Evolutionary conservation across 2,888 invertebrate genomes (phyloP), one percentile per base, ranked within the genome.

Genomic region (Leucophenga montana): DNA sequence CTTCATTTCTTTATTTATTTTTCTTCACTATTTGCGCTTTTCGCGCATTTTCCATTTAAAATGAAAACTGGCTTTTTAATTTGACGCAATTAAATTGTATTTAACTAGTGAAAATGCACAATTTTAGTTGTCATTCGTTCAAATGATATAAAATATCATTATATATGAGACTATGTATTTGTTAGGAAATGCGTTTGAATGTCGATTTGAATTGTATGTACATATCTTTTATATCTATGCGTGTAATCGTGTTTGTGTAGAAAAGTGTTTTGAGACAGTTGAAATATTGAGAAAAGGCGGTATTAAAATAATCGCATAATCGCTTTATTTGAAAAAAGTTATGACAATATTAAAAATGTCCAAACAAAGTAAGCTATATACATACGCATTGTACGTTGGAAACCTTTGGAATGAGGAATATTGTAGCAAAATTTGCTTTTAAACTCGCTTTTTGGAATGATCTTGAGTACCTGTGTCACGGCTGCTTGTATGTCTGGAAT

Each of bases 51-150:
- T 22, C 48, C 59, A 31, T 48, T 61, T 11, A 61, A 61, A 39
- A 33, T 27, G 14, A 64, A 64, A 27, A 57, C 46, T n/a, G n/a
- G 27, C 14, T 53, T 62, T 62, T 68, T 50, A 68, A 64, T 64
- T 68, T 54, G 44, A 56, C 68, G 62, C 64, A 68, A 64, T 68
- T 68, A 68, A 68, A 68, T 64, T 54, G 68, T 54, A 67, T 57
- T 59, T 39, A 68, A 53, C 27, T 33, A 64, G 68, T 31, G 64
- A 68, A 68, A 68, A 64, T 39, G 39, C 39, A 46, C 13, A 16
- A 48, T 39, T 68, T 68, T 44, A 22, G 46, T 67, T 46, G 57
- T 50, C 53, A 66, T 39, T 39, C 39, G 39, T 39, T 39, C 4
- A 39, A 39, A 39, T 5, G 39, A 39, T 39, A 39, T 39, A 39